Percentiles rank a stretch among this genome's conserved stretches.
phyloP scores from a whole-genome alignment of 35 echinoderm and acorn worm genomes.

The Patiria miniata region DNA sequence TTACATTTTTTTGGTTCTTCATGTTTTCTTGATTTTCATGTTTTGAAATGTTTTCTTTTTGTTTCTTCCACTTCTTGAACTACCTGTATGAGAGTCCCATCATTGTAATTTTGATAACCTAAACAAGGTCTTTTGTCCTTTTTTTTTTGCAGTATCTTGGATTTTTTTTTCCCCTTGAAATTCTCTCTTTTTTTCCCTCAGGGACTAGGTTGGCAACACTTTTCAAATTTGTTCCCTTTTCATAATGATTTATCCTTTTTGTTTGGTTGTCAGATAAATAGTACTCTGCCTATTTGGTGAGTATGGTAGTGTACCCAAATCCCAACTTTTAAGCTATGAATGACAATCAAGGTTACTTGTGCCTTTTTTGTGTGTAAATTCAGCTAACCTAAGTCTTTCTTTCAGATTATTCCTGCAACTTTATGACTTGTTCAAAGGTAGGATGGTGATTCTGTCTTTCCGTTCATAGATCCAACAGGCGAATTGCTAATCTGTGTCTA shows the following conservation, averaged over 20 bases:
- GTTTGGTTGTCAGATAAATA: constrained; percentile 27
- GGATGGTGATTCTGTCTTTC: constrained; percentile 26
- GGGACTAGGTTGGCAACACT: neutral
- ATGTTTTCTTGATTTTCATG: too few relatives aligned
- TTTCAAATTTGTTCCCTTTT: neutral
- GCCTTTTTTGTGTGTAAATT: neutral
- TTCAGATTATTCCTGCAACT: neutral
- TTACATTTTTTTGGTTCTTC: too few relatives aligned
- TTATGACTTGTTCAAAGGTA: neutral
- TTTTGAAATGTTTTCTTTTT: too few relatives aligned
- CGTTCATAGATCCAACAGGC: neutral
- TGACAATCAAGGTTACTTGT: neutral
- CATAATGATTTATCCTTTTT: constrained; percentile 3
- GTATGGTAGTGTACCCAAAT: neutral
- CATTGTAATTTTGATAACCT: too few relatives aligned
- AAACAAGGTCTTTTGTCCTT: too few relatives aligned
- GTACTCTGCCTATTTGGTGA: constrained; percentile 1
- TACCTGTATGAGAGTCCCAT: too few relatives aligned
- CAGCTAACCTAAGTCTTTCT: neutral
- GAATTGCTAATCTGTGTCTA: neutral
- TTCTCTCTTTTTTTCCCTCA: neutral
- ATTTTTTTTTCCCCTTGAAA: neutral
- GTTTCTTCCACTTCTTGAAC: too few relatives aligned
- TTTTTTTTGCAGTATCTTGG: neutral
- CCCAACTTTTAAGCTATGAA: neutral